Base-by-base conservation (phyloP, 2,113 vertebrate genomes). In the Zosterops hypoxanthus region DNA sequence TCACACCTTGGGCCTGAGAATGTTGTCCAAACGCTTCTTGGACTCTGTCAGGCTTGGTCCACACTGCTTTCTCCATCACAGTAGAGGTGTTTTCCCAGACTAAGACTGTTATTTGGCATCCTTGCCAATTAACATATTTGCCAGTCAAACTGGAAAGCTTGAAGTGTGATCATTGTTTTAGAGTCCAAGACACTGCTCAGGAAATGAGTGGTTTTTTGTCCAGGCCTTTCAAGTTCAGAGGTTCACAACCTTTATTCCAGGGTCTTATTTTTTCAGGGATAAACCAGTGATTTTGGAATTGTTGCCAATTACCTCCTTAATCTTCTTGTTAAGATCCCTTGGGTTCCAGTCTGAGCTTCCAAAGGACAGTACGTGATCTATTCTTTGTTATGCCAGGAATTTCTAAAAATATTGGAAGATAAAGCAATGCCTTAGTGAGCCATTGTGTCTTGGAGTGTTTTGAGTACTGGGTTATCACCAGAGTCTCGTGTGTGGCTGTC, bases 51-150 rank as follows among this genome's bases (percentile, higher is more conserved):
- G 12, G 15, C 23, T 75, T n/a, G 23, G 15, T 33, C 17, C 5
- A 0, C 25, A 11, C 6, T 57, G 9, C 46, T 63, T 26, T 4
- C 12, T 11, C 33, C 2, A 2, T 73, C 25, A 66, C 11, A 68
- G 39, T 31, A 61, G 8, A 70, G 5, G 15, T 41, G 41, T 15
- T 61, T 89, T 50, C 61, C 31, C 39, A 71, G 25, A 69, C 9
- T 55, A 65, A 52, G 11, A 4, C 4, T 65, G 7, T 33, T 66
- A 46, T 41, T 73, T 86, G 26, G 2, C 10, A 33, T 39, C 24
- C 22, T 70, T 65, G 8, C 6, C 29, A 25, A 33, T 78, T 73
- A 17, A 49, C 10, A 15, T n/a, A n/a, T 28, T 71, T 3, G 0
- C 21, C 36, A 36, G 61, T 82, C 60, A 92, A 29, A 63, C 6